Conservation (phyloP, 2,888 invertebrate species). For the Gibbula magus region DNA sequence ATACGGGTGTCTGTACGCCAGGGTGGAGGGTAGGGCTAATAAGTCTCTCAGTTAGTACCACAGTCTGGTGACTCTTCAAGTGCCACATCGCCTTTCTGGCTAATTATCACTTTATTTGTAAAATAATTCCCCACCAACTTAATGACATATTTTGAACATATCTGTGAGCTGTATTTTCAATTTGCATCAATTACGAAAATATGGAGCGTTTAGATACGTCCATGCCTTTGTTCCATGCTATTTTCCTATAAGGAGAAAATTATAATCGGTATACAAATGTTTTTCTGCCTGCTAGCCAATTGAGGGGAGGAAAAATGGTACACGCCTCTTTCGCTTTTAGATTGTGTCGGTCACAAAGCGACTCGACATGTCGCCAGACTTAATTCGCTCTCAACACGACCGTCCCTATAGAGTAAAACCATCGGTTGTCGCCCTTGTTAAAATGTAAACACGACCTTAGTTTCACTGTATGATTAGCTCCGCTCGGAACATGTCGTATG, state of each 20-base stretch:
- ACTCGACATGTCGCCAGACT: too few species aligned
- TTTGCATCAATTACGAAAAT: conserved; percentile 3
- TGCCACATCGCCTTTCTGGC: background rate
- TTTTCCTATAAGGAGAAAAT: conserved; percentile 19
- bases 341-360: too few species aligned
- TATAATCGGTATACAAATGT: conserved; percentile 19
- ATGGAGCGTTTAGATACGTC: background rate
- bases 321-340: too few species aligned
- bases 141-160: background rate
- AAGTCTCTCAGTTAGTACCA: too few species aligned
- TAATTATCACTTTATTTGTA: background rate
- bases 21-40: background rate
- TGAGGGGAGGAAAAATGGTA: background rate
- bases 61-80: conserved; percentile 11
- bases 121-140: background rate
- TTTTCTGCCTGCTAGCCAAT: conserved; percentile 2
- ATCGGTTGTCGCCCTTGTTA: background rate
- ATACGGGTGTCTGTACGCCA: background rate
- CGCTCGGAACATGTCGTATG: background rate
- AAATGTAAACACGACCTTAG: conserved; percentile 2
- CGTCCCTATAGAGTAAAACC: background rate
- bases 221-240: background rate
- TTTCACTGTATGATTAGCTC: conserved; percentile 11
- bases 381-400: background rate
- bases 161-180: background rate